Evolutionary conservation across 64 coral and sea anemone species (phyloP), one percentile per base, ranked within the genome.

Genomic region (Porites lutea): DNA sequence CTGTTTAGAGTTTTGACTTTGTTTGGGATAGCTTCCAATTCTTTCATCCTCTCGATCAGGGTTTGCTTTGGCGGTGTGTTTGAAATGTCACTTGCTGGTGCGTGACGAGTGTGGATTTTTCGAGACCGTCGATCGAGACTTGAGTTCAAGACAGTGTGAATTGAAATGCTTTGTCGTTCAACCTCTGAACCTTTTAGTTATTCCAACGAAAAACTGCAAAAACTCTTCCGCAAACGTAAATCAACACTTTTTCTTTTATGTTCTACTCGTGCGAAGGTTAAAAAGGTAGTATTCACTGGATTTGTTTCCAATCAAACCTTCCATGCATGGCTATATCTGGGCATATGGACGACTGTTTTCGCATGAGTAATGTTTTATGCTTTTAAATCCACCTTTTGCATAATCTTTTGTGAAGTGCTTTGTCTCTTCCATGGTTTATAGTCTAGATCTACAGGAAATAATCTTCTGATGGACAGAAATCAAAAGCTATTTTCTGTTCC

Each of bases 11-110:
- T 68, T 48, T 49, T 44, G 14, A 37, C 81, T 69, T 66, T 68
- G 13, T 22, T 68, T 5, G 13, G 14, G 8, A 5, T 20, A 3
- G 50, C 69, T 12, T 65, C 7, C 37, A 8, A 16, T 13, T n/a
- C 13, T 65, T 51, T 78, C 47, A 18, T 84, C 19, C 45, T 14
- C 61, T 18, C 65, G 37, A 63, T 49, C 43, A 66, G 46, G 7
- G 67, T 51, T 81, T 81, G 46, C 45, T 59, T 81, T 55, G 22
- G 22, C n/a, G 13, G 2, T 65, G 49, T 68, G 48, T 52, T 84
- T 84, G 63, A 84, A 51, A 84, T 68, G 81, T 84, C 81, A 84
- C 59, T 84, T 52, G 46, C n/a, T 69, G 46, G 81, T 84, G 81
- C 81, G 81, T 84, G 81, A 84, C 81, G 81, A 67, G 43, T 68